Percentiles rank a stretch among this genome's conserved stretches.
Evolutionary conservation across 2,797 vertebrate genomes (phyloP).

Genomic region (Protosalanx chinensis): DNA sequence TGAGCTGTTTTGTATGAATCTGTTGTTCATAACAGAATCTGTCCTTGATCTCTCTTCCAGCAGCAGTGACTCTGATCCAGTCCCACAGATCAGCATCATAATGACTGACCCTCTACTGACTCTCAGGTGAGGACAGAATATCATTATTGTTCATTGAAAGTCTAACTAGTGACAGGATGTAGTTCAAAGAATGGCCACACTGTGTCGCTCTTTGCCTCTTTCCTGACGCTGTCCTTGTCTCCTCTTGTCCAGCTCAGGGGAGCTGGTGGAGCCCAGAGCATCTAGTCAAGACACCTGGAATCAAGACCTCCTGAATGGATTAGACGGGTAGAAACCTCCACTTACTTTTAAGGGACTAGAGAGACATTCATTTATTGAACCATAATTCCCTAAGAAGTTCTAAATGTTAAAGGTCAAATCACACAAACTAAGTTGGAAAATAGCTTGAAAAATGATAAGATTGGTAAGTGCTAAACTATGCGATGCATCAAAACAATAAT

Average conservation of each 20-base stretch:
- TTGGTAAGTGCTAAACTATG: no score
- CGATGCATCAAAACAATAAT: no score
- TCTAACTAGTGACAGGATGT: neutral
- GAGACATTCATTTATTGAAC: no score
- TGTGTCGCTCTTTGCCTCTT: slow-evolving; percentile 58
- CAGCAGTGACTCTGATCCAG: slow-evolving; percentile 52
- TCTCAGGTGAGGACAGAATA: slow-evolving; percentile 62
- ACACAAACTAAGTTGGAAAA: no score
- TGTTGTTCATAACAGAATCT: neutral
- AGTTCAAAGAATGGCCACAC: slow-evolving; percentile 38
- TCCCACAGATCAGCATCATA: slow-evolving; percentile 38
- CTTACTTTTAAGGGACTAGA: slow-evolving; percentile 11
- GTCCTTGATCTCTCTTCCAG: slow-evolving; percentile 8
- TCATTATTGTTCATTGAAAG: neutral
- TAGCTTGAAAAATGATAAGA: no score
- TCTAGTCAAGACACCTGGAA: slow-evolving; percentile 58
- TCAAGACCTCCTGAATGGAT: slow-evolving; percentile 58
- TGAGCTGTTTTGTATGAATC: neutral
- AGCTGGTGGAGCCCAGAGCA: slow-evolving; percentile 48
- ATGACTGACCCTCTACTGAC: slow-evolving; percentile 63
- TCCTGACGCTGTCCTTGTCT: slow-evolving; percentile 33
- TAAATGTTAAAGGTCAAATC: no score
- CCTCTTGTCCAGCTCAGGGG: slow-evolving; percentile 46
- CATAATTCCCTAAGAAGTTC: no score
- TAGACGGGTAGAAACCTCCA: slow-evolving; percentile 56